Conservation (phyloP, 2,888 invertebrate genomes). For the Malachius bipustulatus region DNA sequence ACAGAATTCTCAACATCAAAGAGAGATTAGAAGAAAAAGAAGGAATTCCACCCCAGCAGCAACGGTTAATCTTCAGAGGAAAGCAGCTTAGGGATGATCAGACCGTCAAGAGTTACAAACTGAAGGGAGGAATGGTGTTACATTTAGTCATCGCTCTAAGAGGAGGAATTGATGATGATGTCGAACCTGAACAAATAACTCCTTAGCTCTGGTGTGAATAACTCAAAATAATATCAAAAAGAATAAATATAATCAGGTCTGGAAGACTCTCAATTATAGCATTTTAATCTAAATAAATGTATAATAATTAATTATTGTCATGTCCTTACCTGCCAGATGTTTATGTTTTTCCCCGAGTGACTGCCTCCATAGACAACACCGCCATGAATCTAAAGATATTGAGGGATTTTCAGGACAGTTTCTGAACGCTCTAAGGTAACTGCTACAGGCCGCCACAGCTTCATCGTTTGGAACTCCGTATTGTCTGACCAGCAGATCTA, state of each 20-base stretch:
- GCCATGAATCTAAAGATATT: slow-evolving; percentile 64
- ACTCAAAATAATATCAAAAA: no score
- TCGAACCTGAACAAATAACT: no score
- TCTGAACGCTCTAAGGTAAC: slow-evolving; percentile 64
- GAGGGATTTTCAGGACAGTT: slow-evolving; percentile 69
- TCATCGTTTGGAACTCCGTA: slow-evolving; percentile 53
- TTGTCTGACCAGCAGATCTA: slow-evolving; percentile 45
- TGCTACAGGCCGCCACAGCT: slow-evolving; percentile 52
- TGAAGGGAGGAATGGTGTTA: slow-evolving; percentile 31
- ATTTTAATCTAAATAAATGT: no score
- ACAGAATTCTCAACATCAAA: slow-evolving; percentile 31
- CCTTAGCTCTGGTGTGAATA: no score
- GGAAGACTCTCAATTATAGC: no score
- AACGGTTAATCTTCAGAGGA: slow-evolving; percentile 32
- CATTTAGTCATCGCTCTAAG: slow-evolving; percentile 34
- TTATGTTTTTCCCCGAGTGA: slow-evolving; percentile 62
- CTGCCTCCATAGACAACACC: slow-evolving; percentile 64
- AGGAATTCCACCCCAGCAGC: slow-evolving; percentile 34
- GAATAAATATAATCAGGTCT: no score
- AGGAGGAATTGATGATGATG: no score
- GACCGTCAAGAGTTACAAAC: slow-evolving; percentile 31
- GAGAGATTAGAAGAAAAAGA: slow-evolving; percentile 34
- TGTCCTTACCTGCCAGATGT: slow-evolving; percentile 54
- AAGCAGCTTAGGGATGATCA: slow-evolving; percentile 34
- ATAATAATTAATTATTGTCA: no score